Base-by-base conservation (phyloP, 2,797 vertebrate genomes). In the Hephaestus fuliginosus region DNA sequence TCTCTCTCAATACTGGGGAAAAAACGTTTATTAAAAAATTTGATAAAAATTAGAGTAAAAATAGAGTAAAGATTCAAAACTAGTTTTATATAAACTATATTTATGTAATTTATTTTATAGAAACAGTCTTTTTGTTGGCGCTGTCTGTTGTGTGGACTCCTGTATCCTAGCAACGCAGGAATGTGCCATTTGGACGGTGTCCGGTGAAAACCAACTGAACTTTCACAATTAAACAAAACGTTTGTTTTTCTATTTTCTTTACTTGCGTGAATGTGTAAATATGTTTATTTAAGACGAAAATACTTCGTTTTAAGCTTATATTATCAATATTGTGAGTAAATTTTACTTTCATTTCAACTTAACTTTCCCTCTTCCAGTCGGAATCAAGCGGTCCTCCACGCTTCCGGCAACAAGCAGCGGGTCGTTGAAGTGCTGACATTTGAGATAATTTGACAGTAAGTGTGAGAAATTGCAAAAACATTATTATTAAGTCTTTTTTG, bases 91-190 rank as follows among this genome's bases (percentile, higher is more conserved):
- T 33, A 33, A 33, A 33, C 5, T 33, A 33, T 33, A 33, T 33
- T 33, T 33, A 33, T 33, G 30, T 33, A 33, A 33, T 33, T 33
- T 5, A 33, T 33, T 33, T 33, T 33, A 33, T 33, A 33, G 2
- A 33, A 33, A 33, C 30, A 33, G 30, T 33, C 30, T 33, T 25
- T 33, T 33, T 33, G 30, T 33, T 33, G 30, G 3, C 30, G 5
- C 41, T 18, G 12, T 74, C 63, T 78, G 65, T 86, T 76, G 91
- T 90, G 73, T 82, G 70, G 69, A 48, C 17, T 15, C 41, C 22
- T 33, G 92, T 95, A 82, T 93, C 95, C 66, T 82, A 91, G 94
- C 90, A 93, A 95, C 94, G 12, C n/a, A 8, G 86, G 91, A 72
- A 79, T 57, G 60, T 66, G 55, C 88, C 88, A 95, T 65, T 78